Conservation (phyloP, 2,113 vertebrate species). For the Microcebus ravelobensis region DNA sequence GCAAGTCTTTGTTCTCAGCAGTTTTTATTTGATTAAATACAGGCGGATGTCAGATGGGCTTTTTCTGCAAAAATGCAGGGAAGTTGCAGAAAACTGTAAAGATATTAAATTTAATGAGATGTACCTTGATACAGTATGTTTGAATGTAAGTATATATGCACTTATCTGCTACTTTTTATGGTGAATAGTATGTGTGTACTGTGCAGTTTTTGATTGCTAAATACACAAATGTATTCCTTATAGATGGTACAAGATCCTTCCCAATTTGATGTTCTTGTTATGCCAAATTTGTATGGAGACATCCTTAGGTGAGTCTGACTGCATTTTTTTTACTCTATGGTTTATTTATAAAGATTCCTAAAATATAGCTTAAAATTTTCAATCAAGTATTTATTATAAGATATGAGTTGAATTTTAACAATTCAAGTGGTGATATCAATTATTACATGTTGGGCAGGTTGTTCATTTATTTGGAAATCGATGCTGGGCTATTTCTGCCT, state of each 20-base stretch:
- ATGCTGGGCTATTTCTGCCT: background rate
- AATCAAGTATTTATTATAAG: background rate
- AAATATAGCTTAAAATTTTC: background rate
- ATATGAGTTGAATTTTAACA: background rate
- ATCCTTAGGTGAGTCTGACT: slow-evolving; percentile 92
- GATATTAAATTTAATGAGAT: slow-evolving; percentile 98
- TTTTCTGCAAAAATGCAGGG: slow-evolving; percentile 96
- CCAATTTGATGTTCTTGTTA: slow-evolving; percentile 97
- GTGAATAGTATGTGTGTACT: background rate
- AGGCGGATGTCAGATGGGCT: slow-evolving; percentile 99
- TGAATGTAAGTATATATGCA: slow-evolving; percentile 90
- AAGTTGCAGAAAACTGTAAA: slow-evolving; percentile 96
- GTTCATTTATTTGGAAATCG: accelerated
- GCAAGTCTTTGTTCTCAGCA: slow-evolving; percentile 23
- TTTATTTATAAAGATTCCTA: background rate
- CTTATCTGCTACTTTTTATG: background rate
- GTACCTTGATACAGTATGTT: slow-evolving; percentile 98
- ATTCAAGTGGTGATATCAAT: accelerated
- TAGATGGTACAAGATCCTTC: slow-evolving; percentile 99
- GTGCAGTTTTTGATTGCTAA: background rate
- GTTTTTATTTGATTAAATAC: slow-evolving; percentile 67
- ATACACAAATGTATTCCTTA: slow-evolving; percentile 26
- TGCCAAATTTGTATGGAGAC: slow-evolving; percentile 98
- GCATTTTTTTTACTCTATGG: accelerated
- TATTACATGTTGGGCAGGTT: no score